Base-by-base conservation (phyloP, 2,888 invertebrate species). In the Campoletis raptor region DNA sequence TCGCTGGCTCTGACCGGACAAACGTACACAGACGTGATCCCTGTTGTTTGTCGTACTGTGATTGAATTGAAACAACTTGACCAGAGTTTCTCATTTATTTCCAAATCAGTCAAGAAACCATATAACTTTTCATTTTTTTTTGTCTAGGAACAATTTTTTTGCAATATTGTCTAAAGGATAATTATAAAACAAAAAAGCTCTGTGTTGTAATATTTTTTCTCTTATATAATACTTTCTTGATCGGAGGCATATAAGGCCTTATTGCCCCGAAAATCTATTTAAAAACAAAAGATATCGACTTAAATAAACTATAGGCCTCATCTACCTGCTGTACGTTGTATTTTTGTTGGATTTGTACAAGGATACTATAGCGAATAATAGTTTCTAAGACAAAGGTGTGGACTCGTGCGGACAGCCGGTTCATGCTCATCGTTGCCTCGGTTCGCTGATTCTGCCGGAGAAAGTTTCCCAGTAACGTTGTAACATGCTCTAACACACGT, bases 401-500 rank as follows among this genome's bases (percentile, higher is more conserved):
- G 48, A 54, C n/a, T 52, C 64, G 36, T 73, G 42, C 79, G 72
- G 70, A 66, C 76, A 70, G 86, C 30, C 72, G 66, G 64, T 61
- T 61, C 40, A 82, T 76, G 76, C 83, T 84, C 87, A 87, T 87
- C 91, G 87, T 90, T 89, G 91, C 87, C 88, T 89, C 90, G 91
- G 88, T 91, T 88, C 89, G 91, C 88, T 92, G 91, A 90, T 89
- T 88, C 88, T 85, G 89, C 88, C 83, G 89, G 91, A 87, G 92
- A 92, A 92, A 92, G 92, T 92, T 87, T 82, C 85, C 74, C 85
- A 84, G 81, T 81, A 90, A 88, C 88, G 85, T 77, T 73, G 85
- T 87, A 88, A 88, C 85, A 89, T 86, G 86, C 89, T 66, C 64
- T 74, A 80, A 78, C 78, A 83, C 52, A 86, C 77, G 69, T 78